A percentile compares a stretch with the other conserved stretches of the same genome.
Conservation (phyloP, 2,888 invertebrate genomes). For the Rotaria magnacalcarata region DNA sequence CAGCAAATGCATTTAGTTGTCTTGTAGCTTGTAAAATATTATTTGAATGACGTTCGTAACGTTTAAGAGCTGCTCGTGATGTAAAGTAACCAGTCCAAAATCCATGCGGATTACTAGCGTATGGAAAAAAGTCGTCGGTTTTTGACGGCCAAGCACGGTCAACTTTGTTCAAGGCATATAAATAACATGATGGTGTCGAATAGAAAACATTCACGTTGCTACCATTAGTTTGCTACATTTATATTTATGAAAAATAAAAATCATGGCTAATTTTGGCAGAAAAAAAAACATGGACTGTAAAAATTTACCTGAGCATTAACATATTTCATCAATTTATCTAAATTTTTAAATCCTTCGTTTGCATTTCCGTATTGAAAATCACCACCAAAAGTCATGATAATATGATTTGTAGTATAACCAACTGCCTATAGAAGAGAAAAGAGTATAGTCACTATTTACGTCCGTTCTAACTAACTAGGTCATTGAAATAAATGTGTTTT, state of each 20-base stretch:
- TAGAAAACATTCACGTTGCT: conserved; percentile 67
- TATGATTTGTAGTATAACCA: conserved; percentile 66
- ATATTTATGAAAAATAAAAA: not conserved
- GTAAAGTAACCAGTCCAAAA: conserved; percentile 83
- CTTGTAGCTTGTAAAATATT: conserved; percentile 57
- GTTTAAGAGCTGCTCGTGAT: conserved; percentile 61
- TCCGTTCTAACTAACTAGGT: conserved; percentile 77
- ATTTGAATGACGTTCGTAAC: conserved; percentile 58
- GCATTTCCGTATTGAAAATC: conserved; percentile 84
- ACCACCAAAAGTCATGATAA: conserved; percentile 79
- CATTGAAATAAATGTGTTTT: too few species aligned
- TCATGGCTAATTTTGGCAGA: not conserved
- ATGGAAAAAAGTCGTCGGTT: conserved; percentile 66
- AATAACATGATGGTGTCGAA: conserved; percentile 64
- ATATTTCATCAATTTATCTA: conserved; percentile 80
- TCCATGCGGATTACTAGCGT: conserved; percentile 73
- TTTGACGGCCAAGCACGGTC: conserved; percentile 70
- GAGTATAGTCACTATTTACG: conserved; percentile 65
- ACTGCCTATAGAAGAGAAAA: conserved; percentile 62
- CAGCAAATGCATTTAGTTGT: conserved; percentile 45
- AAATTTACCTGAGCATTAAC: conserved; percentile 57
- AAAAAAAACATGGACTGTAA: not conserved
- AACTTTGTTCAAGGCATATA: conserved; percentile 62
- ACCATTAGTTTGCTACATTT: conserved; percentile 48
- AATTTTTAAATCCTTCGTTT: conserved; percentile 72